Base-by-base conservation (phyloP, 2,113 vertebrate genomes). In the Lycaon pictus region DNA sequence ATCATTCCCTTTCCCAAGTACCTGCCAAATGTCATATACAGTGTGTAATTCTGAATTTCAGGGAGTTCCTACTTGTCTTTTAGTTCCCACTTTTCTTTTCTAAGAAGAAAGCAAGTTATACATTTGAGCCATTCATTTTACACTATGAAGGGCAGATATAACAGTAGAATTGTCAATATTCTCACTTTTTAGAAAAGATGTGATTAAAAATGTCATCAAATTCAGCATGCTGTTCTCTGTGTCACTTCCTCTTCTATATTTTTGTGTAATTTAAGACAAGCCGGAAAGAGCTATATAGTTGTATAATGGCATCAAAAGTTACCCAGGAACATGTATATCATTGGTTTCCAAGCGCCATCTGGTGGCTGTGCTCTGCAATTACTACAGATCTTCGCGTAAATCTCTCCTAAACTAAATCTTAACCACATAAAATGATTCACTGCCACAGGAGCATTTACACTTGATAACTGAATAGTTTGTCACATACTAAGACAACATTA, bases 281-380 rank as follows among this genome's bases (percentile, higher is more conserved):
- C 53, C 15, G 2, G 32, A 58, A 22, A 72, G 32, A 51, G 51
- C 15, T 13, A 37, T 23, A 51, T 53, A 27, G 7, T 32, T 81
- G 13, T 43, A 19, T 13, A n/a, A 48, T 5, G 37, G 25, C 84
- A 27, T 90, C 35, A 53, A 51, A 77, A 55, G 11, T 35, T 56
- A 84, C 71, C 90, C 65, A 43, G 76, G 53, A 79, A 72, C 13
- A 53, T 84, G 48, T 51, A 35, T 77, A 65, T 58, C n/a, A 55
- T 13, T 97, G 93, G 83, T 94, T 94, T 95, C 53, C 93, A 86
- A 93, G 97, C 55, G 96, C 92, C 97, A 91, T 53, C 98, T 98
- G 83, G 90, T 97, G 98, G 98, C 19, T 32, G 0, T 65, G 5
- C 9, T 58, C 56, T 87, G 96, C 20, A 98, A 96, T 96, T 92